These are phyloP conservation scores for Drosophila miranda DNA, from an alignment of 1,140 invertebrate genomes.

Conservation along the genomic window DNA sequence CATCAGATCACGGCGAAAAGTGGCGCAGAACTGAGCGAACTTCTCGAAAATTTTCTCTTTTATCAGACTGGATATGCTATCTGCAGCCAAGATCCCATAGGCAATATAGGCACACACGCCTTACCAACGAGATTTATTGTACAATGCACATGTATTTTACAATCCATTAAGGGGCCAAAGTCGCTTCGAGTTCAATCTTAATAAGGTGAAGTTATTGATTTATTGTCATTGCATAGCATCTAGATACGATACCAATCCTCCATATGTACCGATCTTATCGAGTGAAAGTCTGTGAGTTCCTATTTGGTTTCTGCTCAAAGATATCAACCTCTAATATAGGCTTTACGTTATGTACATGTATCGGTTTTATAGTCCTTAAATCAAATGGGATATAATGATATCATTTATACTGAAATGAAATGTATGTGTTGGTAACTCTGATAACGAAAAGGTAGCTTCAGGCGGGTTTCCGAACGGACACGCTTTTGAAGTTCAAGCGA, in stretches of 20 bases:
- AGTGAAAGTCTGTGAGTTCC: neutral
- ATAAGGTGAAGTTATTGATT: slow-evolving; percentile 31
- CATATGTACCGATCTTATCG: neutral
- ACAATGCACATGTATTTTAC: neutral
- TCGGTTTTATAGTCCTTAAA: slow-evolving; percentile 41
- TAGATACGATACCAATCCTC: neutral
- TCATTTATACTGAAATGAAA: neutral
- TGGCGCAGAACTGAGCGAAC: slow-evolving; percentile 13
- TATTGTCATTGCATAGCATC: slow-evolving; percentile 20
- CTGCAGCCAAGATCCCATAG: neutral
- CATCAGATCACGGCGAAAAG: slow-evolving; percentile 21
- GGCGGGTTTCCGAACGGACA: neutral
- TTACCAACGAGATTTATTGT: slow-evolving; percentile 21
- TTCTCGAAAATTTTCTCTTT: neutral
- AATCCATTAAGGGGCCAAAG: slow-evolving; percentile 13
- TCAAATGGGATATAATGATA: slow-evolving; percentile 17
- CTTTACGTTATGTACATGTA: slow-evolving; percentile 11
- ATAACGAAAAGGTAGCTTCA: slow-evolving; percentile 2
- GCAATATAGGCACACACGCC: too few species aligned
- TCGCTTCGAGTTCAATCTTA: slow-evolving; percentile 11
- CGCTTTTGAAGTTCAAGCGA: too few species aligned
- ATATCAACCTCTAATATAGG: neutral
- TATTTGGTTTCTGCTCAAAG: too few species aligned
- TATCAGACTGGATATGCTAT: slow-evolving; percentile 28
- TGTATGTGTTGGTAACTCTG: neutral